phyloP scores from a whole-genome alignment of 30 jellyfish, hydroid and myxozoan genomes.

The Aurelia aurita complex sp. Pacific region DNA sequence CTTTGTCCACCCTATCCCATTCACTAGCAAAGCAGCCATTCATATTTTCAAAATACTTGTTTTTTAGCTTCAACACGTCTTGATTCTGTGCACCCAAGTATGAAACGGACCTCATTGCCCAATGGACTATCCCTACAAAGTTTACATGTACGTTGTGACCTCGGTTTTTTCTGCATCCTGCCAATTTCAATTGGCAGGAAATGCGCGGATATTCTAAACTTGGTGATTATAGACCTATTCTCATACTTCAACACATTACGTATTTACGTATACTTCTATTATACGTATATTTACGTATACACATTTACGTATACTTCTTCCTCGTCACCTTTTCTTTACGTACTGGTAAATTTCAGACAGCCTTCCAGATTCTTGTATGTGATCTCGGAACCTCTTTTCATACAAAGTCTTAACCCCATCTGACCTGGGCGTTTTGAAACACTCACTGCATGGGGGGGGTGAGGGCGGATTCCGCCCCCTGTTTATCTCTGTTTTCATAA shows the following conservation, averaged over 20 bases:
- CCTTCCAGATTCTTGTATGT: not conserved
- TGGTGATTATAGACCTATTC: not conserved
- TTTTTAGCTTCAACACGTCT: not conserved
- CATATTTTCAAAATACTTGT: not conserved
- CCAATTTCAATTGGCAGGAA: not conserved
- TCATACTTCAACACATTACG: not conserved
- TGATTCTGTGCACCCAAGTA: not conserved
- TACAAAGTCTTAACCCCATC: not conserved
- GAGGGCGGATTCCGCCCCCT: too few species aligned
- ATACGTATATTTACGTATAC: too few species aligned
- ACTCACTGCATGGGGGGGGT: too few species aligned
- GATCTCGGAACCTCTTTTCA: constrained; percentile 2
- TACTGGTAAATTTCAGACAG: not conserved
- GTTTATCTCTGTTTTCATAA: too few species aligned
- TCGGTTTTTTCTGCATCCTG: too few species aligned
- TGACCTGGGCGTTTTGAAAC: too few species aligned
- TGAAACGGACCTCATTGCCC: constrained; percentile 1
- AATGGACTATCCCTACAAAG: not conserved
- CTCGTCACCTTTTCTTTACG: not conserved
- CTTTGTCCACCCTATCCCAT: not conserved
- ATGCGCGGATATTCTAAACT: not conserved
- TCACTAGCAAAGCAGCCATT: not conserved
- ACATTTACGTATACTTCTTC: not conserved
- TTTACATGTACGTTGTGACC: not conserved
- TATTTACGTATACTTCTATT: too few species aligned